Base-by-base conservation (phyloP, 2,797 vertebrate species). In the Sphaeramia orbicularis region DNA sequence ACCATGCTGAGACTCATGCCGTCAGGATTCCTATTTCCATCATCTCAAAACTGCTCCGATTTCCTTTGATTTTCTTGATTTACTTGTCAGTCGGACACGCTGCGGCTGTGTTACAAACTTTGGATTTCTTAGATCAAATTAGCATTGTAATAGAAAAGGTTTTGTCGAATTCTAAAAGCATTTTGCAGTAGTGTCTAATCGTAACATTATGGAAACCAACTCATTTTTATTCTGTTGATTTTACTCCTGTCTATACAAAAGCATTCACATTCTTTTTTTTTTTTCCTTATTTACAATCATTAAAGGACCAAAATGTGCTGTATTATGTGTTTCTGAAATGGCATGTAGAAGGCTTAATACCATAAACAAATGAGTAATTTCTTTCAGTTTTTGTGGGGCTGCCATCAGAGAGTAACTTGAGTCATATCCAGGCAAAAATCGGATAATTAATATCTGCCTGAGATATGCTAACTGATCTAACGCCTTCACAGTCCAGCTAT, bases 1-100 rank as follows among this genome's bases (percentile, higher is more conserved):
- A 51, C 56, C 41, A 52, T 27, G 48, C 49, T 0, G 43, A 72
- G 58, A 19, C 47, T 45, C 56, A 44, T 14, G 71, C 42, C 42
- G 63, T 57, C 64, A 1, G 32, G n/a, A 36, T 15, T 58, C 40
- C 27, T 36, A 35, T 19, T 65, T 35, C 10, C 36, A 1, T 54
- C 10, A 4, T 18, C 6, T 14, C 32, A 42, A 53, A 49, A 57
- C 43, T 54, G 60, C 74, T 67, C 41, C 1, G 0, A 24, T 32
- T 49, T 24, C 24, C 24, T 27, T 27, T 27, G 24, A 27, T 27
- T 5, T 66, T 6, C 14, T 47, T 16, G 27, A 37, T 64, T 56
- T 7, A 43, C n/a, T 32, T n/a, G 0, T 65, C 37, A 14, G 12
- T 19, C 38, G 4, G 24, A 27, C 3, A 6, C 30, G 49, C n/a